Base-by-base conservation (phyloP, 2,888 invertebrate genomes). In the Unio pictorum region DNA sequence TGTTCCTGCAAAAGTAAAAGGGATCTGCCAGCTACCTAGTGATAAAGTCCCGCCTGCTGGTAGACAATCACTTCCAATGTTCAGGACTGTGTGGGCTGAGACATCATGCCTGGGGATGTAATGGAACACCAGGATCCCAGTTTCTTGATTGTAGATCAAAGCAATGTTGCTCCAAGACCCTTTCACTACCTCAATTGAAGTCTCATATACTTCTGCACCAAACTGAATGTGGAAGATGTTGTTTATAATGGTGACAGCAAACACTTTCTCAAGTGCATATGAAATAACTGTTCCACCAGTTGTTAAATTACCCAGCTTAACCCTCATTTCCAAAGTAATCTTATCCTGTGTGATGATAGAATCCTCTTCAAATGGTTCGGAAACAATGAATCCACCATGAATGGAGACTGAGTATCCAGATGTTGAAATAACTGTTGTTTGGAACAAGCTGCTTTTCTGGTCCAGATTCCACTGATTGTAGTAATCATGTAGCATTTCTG, bases 11-110 rank as follows among this genome's bases (percentile, higher is more conserved):
- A 61, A 55, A 55, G 69, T 68, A 64, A 73, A 65, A 11, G 78
- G 64, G 5, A 71, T 67, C 60, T 69, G 73, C 67, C 81, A 80
- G 30, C 66, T 68, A 18, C 83, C 84, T 28, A 85, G 30, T 34
- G 74, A 69, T 30, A 85, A 30, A 18, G 76, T 74, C 18, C 84
- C 84, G 30, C 65, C 66, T 15, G 57, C 69, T 20, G 77, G 68
- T 66, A 82, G 79, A 30, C 61, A 65, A 18, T 72, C 75, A 8
- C 66, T 54, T 15, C 74, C 76, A 26, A 79, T 64, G 30, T 65
- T 56, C 17, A 69, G 20, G 59, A 60, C 61, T 30, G 64, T 66
- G 54, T 72, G 61, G 6, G 58, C 54, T 5, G 61, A 23, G 20
- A 64, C 34, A 26, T 30, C 57, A 30, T 34, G 54, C 30, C 45